These are phyloP conservation scores for Molorchus minor DNA, from an alignment of 2,888 invertebrate species.

Conservation along the genomic window DNA sequence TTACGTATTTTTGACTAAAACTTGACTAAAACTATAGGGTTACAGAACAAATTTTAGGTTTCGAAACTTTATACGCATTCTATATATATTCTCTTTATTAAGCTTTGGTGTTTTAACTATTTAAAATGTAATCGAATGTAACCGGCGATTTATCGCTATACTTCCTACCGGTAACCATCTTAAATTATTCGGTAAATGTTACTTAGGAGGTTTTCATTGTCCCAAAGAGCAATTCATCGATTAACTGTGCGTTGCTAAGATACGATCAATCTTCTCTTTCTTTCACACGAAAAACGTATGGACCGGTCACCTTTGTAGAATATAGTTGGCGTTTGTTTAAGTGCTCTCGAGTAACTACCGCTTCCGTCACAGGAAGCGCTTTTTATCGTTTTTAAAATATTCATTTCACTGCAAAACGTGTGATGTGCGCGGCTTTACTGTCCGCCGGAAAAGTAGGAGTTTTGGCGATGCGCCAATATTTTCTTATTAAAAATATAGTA, in stretches of 20 bases:
- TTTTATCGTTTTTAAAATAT: slow-evolving; percentile 20
- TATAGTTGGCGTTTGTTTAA: slow-evolving; percentile 15
- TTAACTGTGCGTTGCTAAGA: slow-evolving; percentile 20
- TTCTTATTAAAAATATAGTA: no score
- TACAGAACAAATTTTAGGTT: no score
- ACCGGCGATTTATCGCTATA: background rate
- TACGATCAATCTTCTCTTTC: slow-evolving; percentile 13
- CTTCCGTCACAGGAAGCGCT: slow-evolving; percentile 2
- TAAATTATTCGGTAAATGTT: slow-evolving; percentile 4
- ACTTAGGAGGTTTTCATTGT: background rate
- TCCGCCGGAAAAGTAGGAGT: no score
- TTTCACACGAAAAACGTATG: background rate
- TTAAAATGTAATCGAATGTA: no score
- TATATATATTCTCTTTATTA: no score
- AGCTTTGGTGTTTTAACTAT: no score
- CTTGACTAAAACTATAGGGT: no score
- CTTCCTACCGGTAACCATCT: background rate
- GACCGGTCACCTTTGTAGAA: background rate
- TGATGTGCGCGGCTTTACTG: no score
- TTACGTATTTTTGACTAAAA: no score
- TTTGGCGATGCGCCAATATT: no score
- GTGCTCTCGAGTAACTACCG: slow-evolving; percentile 5
- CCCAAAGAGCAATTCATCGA: slow-evolving; percentile 14
- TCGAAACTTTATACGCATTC: no score
- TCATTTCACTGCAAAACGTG: slow-evolving; percentile 3